Conservation (phyloP, 2,888 invertebrate species). For the Apodemia duryi region DNA sequence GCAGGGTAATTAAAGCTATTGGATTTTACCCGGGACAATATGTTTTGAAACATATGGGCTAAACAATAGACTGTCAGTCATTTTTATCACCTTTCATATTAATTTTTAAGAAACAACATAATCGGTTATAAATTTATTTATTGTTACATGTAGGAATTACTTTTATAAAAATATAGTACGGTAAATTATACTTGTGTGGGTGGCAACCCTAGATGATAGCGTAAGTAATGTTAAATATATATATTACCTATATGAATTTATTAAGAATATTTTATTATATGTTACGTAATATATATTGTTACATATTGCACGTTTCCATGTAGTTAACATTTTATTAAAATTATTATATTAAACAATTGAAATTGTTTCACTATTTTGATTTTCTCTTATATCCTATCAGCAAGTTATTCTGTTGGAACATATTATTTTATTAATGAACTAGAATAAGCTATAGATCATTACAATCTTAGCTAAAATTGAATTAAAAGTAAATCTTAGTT, state of each 20-base stretch:
- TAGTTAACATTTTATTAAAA: slow-evolving; percentile 9
- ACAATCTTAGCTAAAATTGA: too few relatives aligned
- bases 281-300: slow-evolving; percentile 14
- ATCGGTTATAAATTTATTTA: too few relatives aligned
- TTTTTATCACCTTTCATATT: too few relatives aligned
- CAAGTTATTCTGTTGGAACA: not conserved
- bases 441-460: not conserved
- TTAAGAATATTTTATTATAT: slow-evolving; percentile 1
- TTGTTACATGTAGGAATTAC: too few relatives aligned
- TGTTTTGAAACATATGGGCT: too few relatives aligned
- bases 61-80: too few relatives aligned
- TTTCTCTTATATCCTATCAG: not conserved
- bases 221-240: not conserved
- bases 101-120: too few relatives aligned
- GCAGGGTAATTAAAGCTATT: too few relatives aligned
- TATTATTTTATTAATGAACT: slow-evolving; percentile 1
- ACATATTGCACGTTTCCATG: slow-evolving; percentile 20
- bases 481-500: too few relatives aligned
- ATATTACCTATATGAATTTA: not conserved
- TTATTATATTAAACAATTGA: slow-evolving; percentile 19
- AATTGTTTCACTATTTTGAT: slow-evolving; percentile 16
- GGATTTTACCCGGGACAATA: too few relatives aligned
- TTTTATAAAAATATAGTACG: too few relatives aligned
- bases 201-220: not conserved
- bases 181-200: not conserved